A percentile compares a stretch with the other conserved stretches of the same genome.
These are phyloP conservation scores for Trissolcus basalis DNA, from an alignment of 1,140 invertebrate species.

Conservation along the genomic window DNA sequence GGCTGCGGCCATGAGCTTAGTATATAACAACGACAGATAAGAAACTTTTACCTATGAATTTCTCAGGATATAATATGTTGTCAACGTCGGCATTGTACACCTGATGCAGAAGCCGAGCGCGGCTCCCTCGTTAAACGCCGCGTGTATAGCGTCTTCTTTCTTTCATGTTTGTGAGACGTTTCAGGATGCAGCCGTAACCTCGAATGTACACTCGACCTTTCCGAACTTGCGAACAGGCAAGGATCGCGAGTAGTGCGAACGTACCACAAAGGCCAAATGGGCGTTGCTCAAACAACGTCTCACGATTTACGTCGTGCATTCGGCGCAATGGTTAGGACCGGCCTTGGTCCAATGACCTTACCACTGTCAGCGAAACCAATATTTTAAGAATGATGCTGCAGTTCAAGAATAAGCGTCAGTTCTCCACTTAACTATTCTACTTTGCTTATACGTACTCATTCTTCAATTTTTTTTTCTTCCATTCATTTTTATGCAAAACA, in stretches of 20 bases:
- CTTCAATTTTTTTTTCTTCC: too few relatives aligned
- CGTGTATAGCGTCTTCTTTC: slow-evolving; percentile 30
- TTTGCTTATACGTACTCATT: too few relatives aligned
- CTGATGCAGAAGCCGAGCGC: slow-evolving; percentile 40
- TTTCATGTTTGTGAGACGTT: slow-evolving; percentile 26
- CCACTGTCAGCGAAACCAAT: slow-evolving; percentile 35
- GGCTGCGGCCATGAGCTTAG: background rate
- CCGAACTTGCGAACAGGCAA: slow-evolving; percentile 44
- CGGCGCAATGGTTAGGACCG: slow-evolving; percentile 61
- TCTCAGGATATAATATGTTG: slow-evolving; percentile 41
- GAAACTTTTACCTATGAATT: slow-evolving; percentile 40
- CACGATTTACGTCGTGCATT: slow-evolving; percentile 28
- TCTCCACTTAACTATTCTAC: background rate
- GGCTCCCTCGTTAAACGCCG: slow-evolving; percentile 53
- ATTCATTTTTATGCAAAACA: too few relatives aligned
- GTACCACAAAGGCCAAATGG: slow-evolving; percentile 56
- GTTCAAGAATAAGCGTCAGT: slow-evolving; percentile 7
- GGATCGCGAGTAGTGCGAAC: slow-evolving; percentile 48
- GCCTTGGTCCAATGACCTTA: slow-evolving; percentile 69
- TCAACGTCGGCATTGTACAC: slow-evolving; percentile 50
- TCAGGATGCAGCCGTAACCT: slow-evolving; percentile 42
- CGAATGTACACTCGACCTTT: slow-evolving; percentile 43
- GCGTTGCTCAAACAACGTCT: slow-evolving; percentile 41
- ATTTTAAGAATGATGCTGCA: slow-evolving; percentile 32
- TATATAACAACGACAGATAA: slow-evolving; percentile 31